Evolutionary conservation across 2,113 vertebrate species (phyloP), one percentile per base, ranked within the genome.

Genomic region (Hippocampus barbouri): DNA sequence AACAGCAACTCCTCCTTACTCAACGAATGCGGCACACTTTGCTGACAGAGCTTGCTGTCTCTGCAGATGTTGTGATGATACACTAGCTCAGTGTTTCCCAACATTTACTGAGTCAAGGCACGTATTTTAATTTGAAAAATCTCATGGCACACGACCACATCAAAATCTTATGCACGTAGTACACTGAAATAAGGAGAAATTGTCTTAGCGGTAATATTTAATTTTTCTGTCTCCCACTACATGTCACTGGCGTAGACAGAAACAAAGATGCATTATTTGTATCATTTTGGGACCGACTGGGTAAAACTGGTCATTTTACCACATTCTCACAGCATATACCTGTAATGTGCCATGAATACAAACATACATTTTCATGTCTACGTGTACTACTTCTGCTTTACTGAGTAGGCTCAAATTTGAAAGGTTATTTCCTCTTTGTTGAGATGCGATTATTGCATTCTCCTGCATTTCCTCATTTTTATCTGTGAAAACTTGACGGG

Each of bases 381-480:
- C 15, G 62, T 25, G 38, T 9, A 59, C 10, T 27, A 25, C n/a
- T 59, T 25, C 56, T 11, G 56, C 56, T 59, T 8, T 59, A 54
- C 7, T 47, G 25, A 81, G 85, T 38, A 65, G 21, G n/a, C 64
- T 54, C 64, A 53, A 69, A 34, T 61, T 72, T 53, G 15, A 71
- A 45, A 62, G 12, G 41, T 47, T 63, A 77, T 76, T 87, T 89
- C 84, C 78, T 86, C 75, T 85, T 80, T 79, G 66, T 66, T 83
- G 69, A 78, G 61, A 56, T 73, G 79, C 4, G 3, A 11, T 57
- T 25, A 57, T 14, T 25, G 11, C 10, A 12, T 15, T 76, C 82
- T 88, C 70, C 4, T 93, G 87, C 87, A 93, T 91, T 82, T 88
- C 82, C 77, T 65, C 62, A 23, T 65, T 41, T 65, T 65, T 41